Base-by-base conservation (phyloP, 2,888 invertebrate genomes). In the Plebejus melissa region DNA sequence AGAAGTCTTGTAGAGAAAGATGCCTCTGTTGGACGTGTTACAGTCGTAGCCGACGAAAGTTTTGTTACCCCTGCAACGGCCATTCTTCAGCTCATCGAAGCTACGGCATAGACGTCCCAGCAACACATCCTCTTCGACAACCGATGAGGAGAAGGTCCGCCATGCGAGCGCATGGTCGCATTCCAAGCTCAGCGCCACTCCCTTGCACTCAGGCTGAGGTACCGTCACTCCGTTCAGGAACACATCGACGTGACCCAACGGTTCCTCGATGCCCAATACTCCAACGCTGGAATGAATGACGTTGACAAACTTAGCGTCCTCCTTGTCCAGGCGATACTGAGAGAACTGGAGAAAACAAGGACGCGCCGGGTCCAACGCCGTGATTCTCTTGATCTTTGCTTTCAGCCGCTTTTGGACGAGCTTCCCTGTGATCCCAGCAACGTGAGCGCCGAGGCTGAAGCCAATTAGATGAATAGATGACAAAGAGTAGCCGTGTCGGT, bases 391-490 rank as follows among this genome's bases (percentile, higher is more conserved):
- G 54, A 91, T 77, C 60, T 83, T 85, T 6, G 80, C 79, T 7
- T 83, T 83, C 32, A 89, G 77, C 6, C 84, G 82, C 13, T 75
- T 83, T 76, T 84, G 84, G 4, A 89, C 86, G 46, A 90, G 75
- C 72, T 87, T 89, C 0, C 91, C 92, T 0, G 91, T 85, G 75
- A 88, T 81, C 0, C 95, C 95, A 0, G 94, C 95, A 0, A 95
- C 95, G 82, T 95, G 95, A 0, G 95, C 95, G 2, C 95, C 95
- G 22, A 95, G 84, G 78, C 95, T 95, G 87, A 95, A 95, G 6
- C 95, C 95, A 76, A 95, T 92, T 32, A 95, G 82, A 81, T 95
- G 95, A 36, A 95, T 88, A 13, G 91, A 89, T 0, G 91, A 84
- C 0, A 94, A 81, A 0, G 90, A 87, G 13, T 90, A 85, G 1